Evolutionary conservation across 2,113 vertebrate genomes (phyloP).

Genomic region (Microcebus tavaratra): DNA sequence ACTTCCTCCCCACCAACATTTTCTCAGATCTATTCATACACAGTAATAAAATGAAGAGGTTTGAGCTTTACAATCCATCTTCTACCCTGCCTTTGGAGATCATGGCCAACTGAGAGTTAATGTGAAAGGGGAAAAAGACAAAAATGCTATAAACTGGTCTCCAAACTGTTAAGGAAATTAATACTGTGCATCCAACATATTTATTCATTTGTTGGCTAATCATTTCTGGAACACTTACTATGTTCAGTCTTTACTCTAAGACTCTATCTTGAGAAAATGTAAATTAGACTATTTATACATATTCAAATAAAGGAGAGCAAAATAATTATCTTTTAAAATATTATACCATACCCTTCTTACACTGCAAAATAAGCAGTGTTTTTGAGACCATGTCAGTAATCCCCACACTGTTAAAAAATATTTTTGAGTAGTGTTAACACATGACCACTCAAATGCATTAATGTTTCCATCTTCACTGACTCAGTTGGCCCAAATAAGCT

Average conservation of each 20-base stretch:
- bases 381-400: neutral
- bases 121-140: neutral
- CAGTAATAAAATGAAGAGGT: neutral
- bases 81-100: neutral
- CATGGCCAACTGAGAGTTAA: neutral
- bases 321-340: neutral
- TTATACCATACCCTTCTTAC: neutral
- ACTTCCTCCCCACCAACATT: neutral
- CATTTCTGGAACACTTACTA: neutral
- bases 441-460: neutral
- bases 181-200: neutral
- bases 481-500: neutral
- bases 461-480: neutral
- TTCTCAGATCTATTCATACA: neutral
- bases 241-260: neutral
- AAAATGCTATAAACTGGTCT: neutral
- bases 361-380: neutral
- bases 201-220: neutral
- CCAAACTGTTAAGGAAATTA: neutral
- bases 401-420: neutral
- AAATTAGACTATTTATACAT: neutral
- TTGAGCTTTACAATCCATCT: neutral
- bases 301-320: constrained; percentile 20
- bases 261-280: neutral
- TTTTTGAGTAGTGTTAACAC: neutral